phyloP scores from a whole-genome alignment of 2,888 invertebrate species.

The Heliconius erato region DNA sequence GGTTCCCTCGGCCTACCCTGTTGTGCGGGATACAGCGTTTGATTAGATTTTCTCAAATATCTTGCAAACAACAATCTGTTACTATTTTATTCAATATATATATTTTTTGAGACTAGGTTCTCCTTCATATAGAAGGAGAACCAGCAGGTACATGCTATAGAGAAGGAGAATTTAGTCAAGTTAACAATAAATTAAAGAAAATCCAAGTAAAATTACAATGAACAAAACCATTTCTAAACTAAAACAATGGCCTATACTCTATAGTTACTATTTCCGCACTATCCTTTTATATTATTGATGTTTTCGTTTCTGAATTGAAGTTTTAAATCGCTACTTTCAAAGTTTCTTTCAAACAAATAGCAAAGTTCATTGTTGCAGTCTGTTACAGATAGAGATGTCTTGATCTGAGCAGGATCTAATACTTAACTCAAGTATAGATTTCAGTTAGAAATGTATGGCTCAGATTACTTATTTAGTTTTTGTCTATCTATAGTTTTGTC shows the following conservation, averaged over 20 bases:
- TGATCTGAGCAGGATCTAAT: slow-evolving; percentile 22
- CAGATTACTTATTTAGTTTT: slow-evolving; percentile 1
- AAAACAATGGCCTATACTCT: not conserved
- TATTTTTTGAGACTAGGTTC: no score
- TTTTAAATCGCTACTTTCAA: slow-evolving; percentile 36
- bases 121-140: no score
- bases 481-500: not conserved
- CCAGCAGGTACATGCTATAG: no score
- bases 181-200: not conserved
- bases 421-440: slow-evolving; percentile 29
- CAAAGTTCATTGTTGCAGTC: slow-evolving; percentile 33
- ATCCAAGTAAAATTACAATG: not conserved
- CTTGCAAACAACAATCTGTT: no score
- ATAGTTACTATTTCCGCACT: not conserved
- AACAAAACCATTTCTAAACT: not conserved
- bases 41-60: no score
- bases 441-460: slow-evolving; percentile 15
- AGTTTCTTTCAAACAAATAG: slow-evolving; percentile 37
- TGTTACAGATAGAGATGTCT: slow-evolving; percentile 29
- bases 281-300: slow-evolving; percentile 25
- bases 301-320: slow-evolving; percentile 24
- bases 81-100: not conserved
- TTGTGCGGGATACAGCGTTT: no score
- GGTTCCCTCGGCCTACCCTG: no score
- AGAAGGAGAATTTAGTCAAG: no score